Base-by-base conservation (phyloP, 2,888 invertebrate species). In the Sipunculus nudus region DNA sequence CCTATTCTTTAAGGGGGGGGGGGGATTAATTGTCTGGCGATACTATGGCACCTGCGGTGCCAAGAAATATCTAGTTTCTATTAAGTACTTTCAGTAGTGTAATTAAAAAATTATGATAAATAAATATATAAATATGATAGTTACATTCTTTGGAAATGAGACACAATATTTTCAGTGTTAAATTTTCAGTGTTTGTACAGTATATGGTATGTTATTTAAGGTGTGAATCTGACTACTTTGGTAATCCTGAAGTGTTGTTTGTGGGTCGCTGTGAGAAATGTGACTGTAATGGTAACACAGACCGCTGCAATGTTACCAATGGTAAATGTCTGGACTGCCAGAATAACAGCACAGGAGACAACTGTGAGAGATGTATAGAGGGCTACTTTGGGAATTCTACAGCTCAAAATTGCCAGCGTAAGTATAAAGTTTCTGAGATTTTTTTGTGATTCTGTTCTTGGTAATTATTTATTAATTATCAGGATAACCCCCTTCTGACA, bases 191-290 rank as follows among this genome's bases (percentile, higher is more conserved):
- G 40, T 10, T 40, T 40, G 40, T 40, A 4, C 13, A 21, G 2
- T 10, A 40, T 19, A 21, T 40, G 13, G 40, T 40, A 21, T 40
- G 68, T n/a, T 19, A 49, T 8, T 19, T 19, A 65, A 78, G 78
- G 54, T 98, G 98, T 78, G 90, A 90, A 0, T 88, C 92, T 21
- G 96, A 96, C 1, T 96, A 87, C 83, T 97, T 89, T 85, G 95
- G 95, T 1, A 88, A 90, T 58, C 93, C 95, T 0, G 85, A 86
- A 1, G 85, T 87, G 31, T 79, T 87, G 3, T 92, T 91, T 1
- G 89, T 89, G n/a, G 71, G 68, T 13, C 59, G 61, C n/a, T 76
- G 96, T 78, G 85, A 86, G 72, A 88, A 88, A 0, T 97, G 97
- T 82, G 88, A 88, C 31, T 97, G 97, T 81, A 91, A 89, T 50